Evolutionary conservation across 2,888 invertebrate species (phyloP), one percentile per base, ranked within the genome.

Genomic region (Brenthis hecate): DNA sequence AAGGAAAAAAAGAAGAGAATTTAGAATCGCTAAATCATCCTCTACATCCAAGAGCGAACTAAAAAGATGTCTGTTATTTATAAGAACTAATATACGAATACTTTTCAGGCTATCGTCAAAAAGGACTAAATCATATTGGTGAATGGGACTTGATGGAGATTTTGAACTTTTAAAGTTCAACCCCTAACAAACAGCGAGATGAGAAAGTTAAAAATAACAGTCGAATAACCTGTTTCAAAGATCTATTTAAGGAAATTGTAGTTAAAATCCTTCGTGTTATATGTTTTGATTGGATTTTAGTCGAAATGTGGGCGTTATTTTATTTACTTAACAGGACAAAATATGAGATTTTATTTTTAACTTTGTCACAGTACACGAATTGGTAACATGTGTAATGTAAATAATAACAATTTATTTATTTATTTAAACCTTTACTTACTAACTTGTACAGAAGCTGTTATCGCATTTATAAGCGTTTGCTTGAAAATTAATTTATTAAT

Each of bases 71-170:
- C 14, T 0, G 13, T 53, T 32, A 51, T 19, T 53, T 16, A 62
- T 75, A 80, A 80, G 80, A 80, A 82, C 82, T 82, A 83, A 86
- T 81, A 77, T 84, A 79, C 83, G 77, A 85, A 86, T 84, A 82
- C 78, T 85, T 91, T 91, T 80, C 90, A 91, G 91, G 85, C 86
- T 78, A 84, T 83, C 82, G 83, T 83, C 85, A 90, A 88, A 87
- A 89, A 89, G 87, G 89, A 89, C 81, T 89, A 87, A 83, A 77
- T 80, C 80, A 78, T 79, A 77, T 76, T 77, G 77, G 80, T 84
- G 83, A 82, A 78, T 84, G 79, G 79, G 76, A 80, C 81, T 78
- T 82, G 85, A 83, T 72, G 80, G 83, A 80, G 82, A 75, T 69
- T 74, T 70, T 78, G 77, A 80, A 80, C 73, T 71, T 11, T 50